Evolutionary conservation across 2,113 vertebrate species (phyloP).

Genomic region (Heloderma charlesbogerti): DNA sequence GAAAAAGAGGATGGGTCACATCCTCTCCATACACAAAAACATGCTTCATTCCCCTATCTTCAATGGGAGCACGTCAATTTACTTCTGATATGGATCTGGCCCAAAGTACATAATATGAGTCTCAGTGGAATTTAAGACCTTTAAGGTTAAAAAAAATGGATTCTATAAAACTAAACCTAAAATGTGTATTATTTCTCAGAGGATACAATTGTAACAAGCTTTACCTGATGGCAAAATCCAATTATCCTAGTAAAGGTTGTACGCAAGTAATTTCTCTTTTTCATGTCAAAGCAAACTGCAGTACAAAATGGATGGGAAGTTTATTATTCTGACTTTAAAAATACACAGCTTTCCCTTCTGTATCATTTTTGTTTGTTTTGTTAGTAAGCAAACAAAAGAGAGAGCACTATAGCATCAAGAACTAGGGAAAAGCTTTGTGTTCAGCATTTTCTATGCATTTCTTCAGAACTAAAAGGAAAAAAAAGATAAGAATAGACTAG

Average conservation of each 20-base stretch:
- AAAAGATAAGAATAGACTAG: constrained; percentile 47
- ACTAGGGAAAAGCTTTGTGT: constrained; percentile 9
- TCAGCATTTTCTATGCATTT: constrained; percentile 50
- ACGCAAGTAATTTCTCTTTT: constrained; percentile 65
- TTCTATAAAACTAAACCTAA: constrained; percentile 69
- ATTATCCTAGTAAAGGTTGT: constrained; percentile 68
- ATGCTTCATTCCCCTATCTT: background rate
- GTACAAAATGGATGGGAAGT: constrained; percentile 59
- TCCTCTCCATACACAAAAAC: constrained; percentile 21
- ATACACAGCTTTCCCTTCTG: constrained; percentile 10
- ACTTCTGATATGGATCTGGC: constrained; percentile 39
- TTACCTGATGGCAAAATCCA: constrained; percentile 74
- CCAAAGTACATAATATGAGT: constrained; percentile 9
- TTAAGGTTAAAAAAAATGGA: constrained; percentile 65
- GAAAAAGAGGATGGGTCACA: constrained; percentile 10
- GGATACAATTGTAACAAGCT: constrained; percentile 66
- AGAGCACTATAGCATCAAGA: constrained; percentile 44
- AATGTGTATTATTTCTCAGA: constrained; percentile 72
- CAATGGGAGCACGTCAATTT: background rate
- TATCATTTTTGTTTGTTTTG: constrained; percentile 30
- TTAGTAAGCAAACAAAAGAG: constrained; percentile 50
- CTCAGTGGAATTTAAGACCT: constrained; percentile 47
- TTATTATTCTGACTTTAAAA: constrained; percentile 45
- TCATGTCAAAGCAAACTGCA: constrained; percentile 61
- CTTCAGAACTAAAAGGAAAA: constrained; percentile 44